These are phyloP conservation scores for Hippocampus barbouri DNA, from an alignment of 2,113 vertebrate species.

Conservation along the genomic window DNA sequence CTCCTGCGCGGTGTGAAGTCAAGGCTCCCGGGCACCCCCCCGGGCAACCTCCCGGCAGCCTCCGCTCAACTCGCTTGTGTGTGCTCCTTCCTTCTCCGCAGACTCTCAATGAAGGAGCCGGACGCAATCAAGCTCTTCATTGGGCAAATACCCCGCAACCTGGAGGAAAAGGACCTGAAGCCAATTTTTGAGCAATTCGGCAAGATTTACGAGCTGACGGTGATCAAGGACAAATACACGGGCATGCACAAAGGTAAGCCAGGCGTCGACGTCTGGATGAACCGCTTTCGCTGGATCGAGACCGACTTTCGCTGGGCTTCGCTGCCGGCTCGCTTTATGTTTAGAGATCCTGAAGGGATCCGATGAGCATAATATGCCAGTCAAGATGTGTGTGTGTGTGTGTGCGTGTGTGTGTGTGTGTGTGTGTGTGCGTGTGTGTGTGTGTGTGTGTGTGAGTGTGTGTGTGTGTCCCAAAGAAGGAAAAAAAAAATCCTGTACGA, in stretches of 20 bases:
- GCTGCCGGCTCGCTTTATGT: background rate
- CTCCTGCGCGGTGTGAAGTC: slow-evolving; percentile 67
- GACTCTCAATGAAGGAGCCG: slow-evolving; percentile 97
- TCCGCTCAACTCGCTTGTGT: slow-evolving; percentile 36
- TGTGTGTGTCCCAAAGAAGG: no score
- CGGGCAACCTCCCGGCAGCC: slow-evolving; percentile 4
- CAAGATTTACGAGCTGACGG: slow-evolving; percentile 98
- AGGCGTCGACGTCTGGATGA: background rate
- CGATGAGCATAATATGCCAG: no score
- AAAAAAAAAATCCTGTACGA: no score
- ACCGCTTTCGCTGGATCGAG: background rate
- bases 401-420: no score
- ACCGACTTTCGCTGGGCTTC: background rate
- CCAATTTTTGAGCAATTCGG: slow-evolving; percentile 99
- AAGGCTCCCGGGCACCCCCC: slow-evolving; percentile 56
- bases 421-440: no score
- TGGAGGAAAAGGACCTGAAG: slow-evolving; percentile 99
- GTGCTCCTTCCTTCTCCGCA: slow-evolving; percentile 40
- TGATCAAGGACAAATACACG: slow-evolving; percentile 99
- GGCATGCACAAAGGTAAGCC: slow-evolving; percentile 98
- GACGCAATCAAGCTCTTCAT: slow-evolving; percentile 99
- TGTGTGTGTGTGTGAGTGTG: no score
- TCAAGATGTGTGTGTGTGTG: no score
- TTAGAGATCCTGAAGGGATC: background rate
- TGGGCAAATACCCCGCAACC: slow-evolving; percentile 98